Evolutionary conservation across 2,797 vertebrate genomes (phyloP), one percentile per base, ranked within the genome.

Genomic region (Podarcis lilfordi): DNA sequence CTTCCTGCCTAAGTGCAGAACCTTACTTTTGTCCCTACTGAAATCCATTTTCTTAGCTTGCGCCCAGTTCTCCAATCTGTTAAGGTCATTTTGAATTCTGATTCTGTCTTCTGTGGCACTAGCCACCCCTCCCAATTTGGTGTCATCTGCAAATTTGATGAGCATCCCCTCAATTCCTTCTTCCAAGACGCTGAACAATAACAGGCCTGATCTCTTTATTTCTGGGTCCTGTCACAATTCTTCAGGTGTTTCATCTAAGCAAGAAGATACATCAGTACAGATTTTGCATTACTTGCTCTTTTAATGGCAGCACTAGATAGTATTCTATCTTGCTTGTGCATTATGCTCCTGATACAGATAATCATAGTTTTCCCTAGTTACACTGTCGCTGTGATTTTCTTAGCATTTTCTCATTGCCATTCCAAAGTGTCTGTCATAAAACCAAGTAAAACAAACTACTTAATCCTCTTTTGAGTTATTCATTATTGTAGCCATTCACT

Each of bases 381-480:
- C 1, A n/a, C 72, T 37, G 7, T 35, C 1, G 59, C 43, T 40
- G 37, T 35, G 19, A 43, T 40, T 81, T 76, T 11, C 17, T 11
- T 68, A 76, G 59, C 13, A 76, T 80, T 81, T 78, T n/a, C 83
- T 25, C 69, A 68, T 81, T 75, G 69, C 13, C 32, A 68, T 55
- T 85, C 40, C 27, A 50, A 85, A 50, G 59, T 75, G 17, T 66
- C 27, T 89, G 79, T 85, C 83, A 85, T 86, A 89, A 81, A 81
- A 76, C 61, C 85, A 84, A 64, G 40, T 66, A 86, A 89, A 89
- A 76, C 84, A 86, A 89, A 40, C 19, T 32, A 76, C 78, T 81
- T 89, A 82, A 86, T 85, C 83, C 59, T 25, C 79, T 81, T 68
- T 89, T 86, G 83, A 76, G 43, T 80, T 75, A 40, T 76, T 89